Base-by-base conservation (phyloP, 2,888 invertebrate genomes). In the Isoperla grammatica region DNA sequence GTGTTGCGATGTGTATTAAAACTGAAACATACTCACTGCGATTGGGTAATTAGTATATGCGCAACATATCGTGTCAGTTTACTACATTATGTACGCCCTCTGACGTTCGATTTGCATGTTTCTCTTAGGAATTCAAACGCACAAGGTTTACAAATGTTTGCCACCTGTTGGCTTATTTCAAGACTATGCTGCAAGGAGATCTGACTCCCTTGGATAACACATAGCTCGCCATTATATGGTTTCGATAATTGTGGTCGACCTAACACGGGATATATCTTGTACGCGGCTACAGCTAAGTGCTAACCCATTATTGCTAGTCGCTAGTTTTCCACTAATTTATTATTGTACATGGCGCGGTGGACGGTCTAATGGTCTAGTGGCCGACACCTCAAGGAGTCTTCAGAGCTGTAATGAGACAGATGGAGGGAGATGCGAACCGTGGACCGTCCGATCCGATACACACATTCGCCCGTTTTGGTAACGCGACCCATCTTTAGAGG, bases 251-350 rank as follows among this genome's bases (percentile, higher is more conserved):
- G 45, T 17, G 11, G 15, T 4, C 11, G 45, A 45, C 45, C 11
- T 45, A 45, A 45, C 45, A 45, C 6, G 11, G 11, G 4, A 17
- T 19, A 45, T 37, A 29, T 39, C 19, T 53, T 15, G 53, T 29
- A 29, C 37, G 17, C 15, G 15, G 39, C 37, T 11, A 15, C 37
- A 11, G 53, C 40, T 37, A 53, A 53, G 53, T 53, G 53, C 53
- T 39, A 50, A 29, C 39, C 53, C 39, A 53, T 53, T 53, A 53
- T 53, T 53, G 35, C 19, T 17, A 19, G 45, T 37, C 17, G 53
- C 15, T 13, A 37, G 29, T 29, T 29, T 29, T 29, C 13, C 53
- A 53, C 53, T 53, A 53, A 53, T 53, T 53, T 53, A 53, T 53
- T 53, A 53, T 20, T 15, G 20, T 53, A 37, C 53, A 53, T 2